Evolutionary conservation across 2,113 vertebrate species (phyloP).

Genomic region (Gila orcuttii): DNA sequence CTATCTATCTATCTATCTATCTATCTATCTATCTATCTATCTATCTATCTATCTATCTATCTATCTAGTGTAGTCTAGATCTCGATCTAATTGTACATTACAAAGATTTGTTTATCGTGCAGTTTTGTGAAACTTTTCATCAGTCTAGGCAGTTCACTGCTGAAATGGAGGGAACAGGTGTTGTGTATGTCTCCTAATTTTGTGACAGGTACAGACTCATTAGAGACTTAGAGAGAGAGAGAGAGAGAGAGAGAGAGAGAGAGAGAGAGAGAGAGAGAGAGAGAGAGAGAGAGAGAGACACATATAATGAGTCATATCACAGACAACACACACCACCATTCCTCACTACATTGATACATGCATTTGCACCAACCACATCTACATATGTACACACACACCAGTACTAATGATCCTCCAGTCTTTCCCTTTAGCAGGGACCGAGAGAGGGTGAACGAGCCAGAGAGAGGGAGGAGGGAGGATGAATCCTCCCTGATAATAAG

Average conservation of each 20-base stretch:
- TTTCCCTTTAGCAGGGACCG: neutral
- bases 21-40: neutral
- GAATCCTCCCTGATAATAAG: constrained; percentile 24
- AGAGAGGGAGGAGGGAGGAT: neutral
- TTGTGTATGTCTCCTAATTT: constrained; percentile 8
- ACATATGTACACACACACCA: neutral
- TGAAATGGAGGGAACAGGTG: constrained; percentile 17
- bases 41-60: neutral
- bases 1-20: neutral
- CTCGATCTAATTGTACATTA: constrained; percentile 7
- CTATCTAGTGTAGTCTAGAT: no score
- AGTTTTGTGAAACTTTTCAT: constrained; percentile 13
- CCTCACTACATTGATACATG: neutral
- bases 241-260: neutral
- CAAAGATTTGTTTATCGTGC: neutral
- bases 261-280: neutral
- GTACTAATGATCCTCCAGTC: constrained; percentile 6
- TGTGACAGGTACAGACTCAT: constrained; percentile 4
- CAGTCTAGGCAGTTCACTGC: neutral
- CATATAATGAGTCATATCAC: neutral
- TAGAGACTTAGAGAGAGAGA: neutral
- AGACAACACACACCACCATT: neutral
- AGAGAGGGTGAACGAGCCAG: neutral
- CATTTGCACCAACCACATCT: neutral
- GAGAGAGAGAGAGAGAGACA: no score